Percentiles rank a stretch among this genome's conserved stretches.
Conservation (phyloP, 2,797 vertebrate species). For the Fistularia tabacaria region DNA sequence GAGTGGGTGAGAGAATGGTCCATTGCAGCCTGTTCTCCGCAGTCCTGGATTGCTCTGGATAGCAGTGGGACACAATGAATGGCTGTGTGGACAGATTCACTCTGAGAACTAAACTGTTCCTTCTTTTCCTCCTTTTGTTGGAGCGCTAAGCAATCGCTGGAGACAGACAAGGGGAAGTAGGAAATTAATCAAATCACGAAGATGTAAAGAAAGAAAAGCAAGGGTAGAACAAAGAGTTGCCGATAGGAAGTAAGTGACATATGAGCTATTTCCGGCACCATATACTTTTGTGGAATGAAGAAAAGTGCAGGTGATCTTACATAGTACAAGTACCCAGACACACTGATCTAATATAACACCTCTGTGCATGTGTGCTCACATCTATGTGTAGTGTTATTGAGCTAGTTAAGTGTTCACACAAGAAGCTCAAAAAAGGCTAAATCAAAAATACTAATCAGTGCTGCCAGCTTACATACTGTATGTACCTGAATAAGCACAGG, state of each 20-base stretch:
- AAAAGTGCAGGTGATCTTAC: too few species aligned
- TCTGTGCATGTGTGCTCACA: too few species aligned
- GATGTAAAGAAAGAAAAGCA: conserved; percentile 1
- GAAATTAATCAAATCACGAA: conserved; percentile 14
- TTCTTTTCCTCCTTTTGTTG: conserved; percentile 40
- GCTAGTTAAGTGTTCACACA: too few species aligned
- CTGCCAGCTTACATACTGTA: background rate
- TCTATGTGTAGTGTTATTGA: too few species aligned
- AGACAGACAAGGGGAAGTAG: conserved; percentile 6
- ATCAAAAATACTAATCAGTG: background rate
- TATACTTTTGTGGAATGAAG: too few species aligned
- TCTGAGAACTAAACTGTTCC: conserved; percentile 48
- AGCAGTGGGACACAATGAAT: conserved; percentile 56
- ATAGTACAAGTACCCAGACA: too few species aligned
- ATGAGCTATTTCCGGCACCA: conserved; percentile 1
- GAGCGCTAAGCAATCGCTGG: conserved; percentile 64
- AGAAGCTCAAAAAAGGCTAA: background rate
- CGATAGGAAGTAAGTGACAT: conserved; percentile 16
- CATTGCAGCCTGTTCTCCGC: conserved; percentile 35
- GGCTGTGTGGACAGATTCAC: conserved; percentile 35
- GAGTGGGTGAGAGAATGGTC: conserved; percentile 54
- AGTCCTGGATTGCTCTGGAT: conserved; percentile 55
- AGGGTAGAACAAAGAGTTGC: conserved; percentile 17
- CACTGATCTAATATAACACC: too few species aligned
- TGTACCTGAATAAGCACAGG: conserved; percentile 25